phyloP scores from a whole-genome alignment of 2,113 vertebrate genomes.

The Empidonax alnorum region DNA sequence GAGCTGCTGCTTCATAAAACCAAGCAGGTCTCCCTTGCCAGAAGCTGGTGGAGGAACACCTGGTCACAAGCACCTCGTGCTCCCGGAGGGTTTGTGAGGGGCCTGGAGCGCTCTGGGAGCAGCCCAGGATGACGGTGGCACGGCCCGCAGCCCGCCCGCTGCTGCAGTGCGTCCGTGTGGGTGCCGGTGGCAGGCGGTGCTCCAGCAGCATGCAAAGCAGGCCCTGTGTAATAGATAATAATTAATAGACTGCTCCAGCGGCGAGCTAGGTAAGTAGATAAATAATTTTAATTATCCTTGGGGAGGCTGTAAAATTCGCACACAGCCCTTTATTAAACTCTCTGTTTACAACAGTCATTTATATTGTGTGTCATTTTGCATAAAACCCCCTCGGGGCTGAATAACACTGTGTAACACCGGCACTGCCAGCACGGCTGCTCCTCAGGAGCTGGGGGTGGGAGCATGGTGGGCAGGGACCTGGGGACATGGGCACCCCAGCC shows the following conservation, averaged over 20 bases:
- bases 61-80: accelerated
- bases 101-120: accelerated
- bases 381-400: conserved; percentile 39
- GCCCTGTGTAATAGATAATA: conserved; percentile 73
- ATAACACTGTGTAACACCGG: not conserved
- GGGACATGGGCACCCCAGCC: accelerated
- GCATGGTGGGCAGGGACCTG: accelerated
- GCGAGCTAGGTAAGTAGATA: conserved; percentile 78
- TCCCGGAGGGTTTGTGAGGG: not conserved
- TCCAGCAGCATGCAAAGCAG: conserved; percentile 65
- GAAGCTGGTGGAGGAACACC: not conserved
- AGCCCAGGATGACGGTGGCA: accelerated
- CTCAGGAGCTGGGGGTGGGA: accelerated
- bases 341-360: conserved; percentile 76
- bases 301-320: conserved; percentile 74
- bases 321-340: conserved; percentile 76
- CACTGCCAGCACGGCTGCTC: not conserved
- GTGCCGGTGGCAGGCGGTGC: not conserved
- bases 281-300: conserved; percentile 83
- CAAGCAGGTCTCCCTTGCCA: not conserved
- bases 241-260: conserved; percentile 77
- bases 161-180: not conserved
- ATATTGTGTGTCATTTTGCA: conserved; percentile 61
- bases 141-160: accelerated
- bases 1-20: not conserved